phyloP scores from a whole-genome alignment of 1,140 invertebrate species.

The Proales similis region DNA sequence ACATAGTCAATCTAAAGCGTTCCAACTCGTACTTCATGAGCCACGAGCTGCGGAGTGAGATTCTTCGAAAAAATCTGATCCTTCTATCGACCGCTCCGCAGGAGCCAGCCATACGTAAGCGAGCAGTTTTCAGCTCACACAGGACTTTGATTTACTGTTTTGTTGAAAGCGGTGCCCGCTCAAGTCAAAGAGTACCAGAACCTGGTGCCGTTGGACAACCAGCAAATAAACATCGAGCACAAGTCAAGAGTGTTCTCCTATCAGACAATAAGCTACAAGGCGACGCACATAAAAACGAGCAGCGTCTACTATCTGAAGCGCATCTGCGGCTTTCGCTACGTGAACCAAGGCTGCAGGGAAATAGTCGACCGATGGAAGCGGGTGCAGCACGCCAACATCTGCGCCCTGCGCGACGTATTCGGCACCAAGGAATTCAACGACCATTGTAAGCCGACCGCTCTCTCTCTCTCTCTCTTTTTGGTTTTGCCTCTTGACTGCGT shows the following conservation, averaged over 20 bases:
- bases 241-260: slow-evolving; percentile 66
- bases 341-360: slow-evolving; percentile 73
- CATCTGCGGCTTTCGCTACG: slow-evolving; percentile 72
- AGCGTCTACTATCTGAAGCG: slow-evolving; percentile 75
- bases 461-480: slow-evolving; percentile 25
- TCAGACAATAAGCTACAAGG: slow-evolving; percentile 80
- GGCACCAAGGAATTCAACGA: slow-evolving; percentile 82
- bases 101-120: slow-evolving; percentile 16
- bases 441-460: slow-evolving; percentile 78
- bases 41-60: slow-evolving; percentile 33
- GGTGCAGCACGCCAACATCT: slow-evolving; percentile 82
- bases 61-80: slow-evolving; percentile 30
- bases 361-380: slow-evolving; percentile 86
- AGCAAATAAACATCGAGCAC: slow-evolving; percentile 48
- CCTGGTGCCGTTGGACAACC: slow-evolving; percentile 71
- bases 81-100: background rate
- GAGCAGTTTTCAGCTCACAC: background rate
- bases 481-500: slow-evolving; percentile 43
- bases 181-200: slow-evolving; percentile 84
- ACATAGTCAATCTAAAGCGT: slow-evolving; percentile 29
- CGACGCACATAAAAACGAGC: slow-evolving; percentile 76
- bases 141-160: background rate
- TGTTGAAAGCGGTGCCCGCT: slow-evolving; percentile 64
- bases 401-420: slow-evolving; percentile 81
- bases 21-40: slow-evolving; percentile 38